Percentiles rank a stretch among this genome's conserved stretches.
phyloP scores from a whole-genome alignment of 2,113 vertebrate species.

The Colaptes auratus region DNA sequence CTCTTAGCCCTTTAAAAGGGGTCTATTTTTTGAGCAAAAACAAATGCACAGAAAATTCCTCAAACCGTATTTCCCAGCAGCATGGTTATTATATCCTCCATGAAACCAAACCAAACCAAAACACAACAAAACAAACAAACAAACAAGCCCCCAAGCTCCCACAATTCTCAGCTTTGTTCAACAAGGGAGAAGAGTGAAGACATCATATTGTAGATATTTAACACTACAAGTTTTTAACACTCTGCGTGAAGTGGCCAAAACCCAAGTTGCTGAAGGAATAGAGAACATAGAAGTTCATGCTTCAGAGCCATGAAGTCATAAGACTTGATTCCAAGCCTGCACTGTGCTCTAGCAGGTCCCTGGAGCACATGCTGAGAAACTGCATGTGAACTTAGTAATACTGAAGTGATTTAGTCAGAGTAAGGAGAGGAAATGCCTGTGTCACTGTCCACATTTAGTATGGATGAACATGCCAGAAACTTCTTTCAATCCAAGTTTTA shows the following conservation, averaged over 20 bases:
- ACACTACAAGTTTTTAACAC: neutral
- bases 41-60: neutral
- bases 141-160: too few species aligned
- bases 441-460: neutral
- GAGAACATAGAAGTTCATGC: neutral
- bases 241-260: neutral
- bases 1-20: neutral
- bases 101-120: too few species aligned
- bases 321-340: neutral
- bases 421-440: conserved; percentile 24
- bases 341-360: neutral
- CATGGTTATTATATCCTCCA: neutral
- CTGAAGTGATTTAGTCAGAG: neutral
- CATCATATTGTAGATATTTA: neutral
- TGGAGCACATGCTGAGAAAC: neutral
- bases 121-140: too few species aligned
- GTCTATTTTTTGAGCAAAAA: neutral
- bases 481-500: conserved; percentile 39
- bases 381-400: neutral
- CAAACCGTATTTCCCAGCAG: rapidly evolving
- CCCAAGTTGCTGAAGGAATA: neutral
- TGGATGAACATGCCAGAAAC: neutral
- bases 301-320: neutral
- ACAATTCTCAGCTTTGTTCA: neutral
- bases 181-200: rapidly evolving